A percentile compares a stretch with the other conserved stretches of the same genome.
These are phyloP conservation scores for Oligia latruncula DNA, from an alignment of 2,888 invertebrate species.

Conservation along the genomic window DNA sequence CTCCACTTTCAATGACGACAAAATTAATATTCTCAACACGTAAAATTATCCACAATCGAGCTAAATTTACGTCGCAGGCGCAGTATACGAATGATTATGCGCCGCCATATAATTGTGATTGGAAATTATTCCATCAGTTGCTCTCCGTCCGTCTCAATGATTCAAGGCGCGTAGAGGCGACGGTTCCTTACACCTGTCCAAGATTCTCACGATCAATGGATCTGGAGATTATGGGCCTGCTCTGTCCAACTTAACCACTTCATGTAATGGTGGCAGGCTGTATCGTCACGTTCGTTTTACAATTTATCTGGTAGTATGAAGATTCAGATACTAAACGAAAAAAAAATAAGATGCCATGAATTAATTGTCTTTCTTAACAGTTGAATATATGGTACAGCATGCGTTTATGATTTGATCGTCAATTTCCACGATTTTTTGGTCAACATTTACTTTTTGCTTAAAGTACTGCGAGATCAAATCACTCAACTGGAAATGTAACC, in stretches of 20 bases:
- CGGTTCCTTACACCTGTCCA: constrained; percentile 79
- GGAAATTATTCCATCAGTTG: constrained; percentile 50
- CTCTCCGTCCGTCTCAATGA: constrained; percentile 56
- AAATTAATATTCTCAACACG: constrained; percentile 43
- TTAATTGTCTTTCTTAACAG: constrained; percentile 19
- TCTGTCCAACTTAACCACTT: constrained; percentile 48
- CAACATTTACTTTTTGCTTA: constrained; percentile 12
- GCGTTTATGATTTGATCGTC: background rate
- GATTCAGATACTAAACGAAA: background rate
- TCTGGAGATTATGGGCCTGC: constrained; percentile 48
- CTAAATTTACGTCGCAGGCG: constrained; percentile 42
- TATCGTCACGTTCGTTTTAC: constrained; percentile 43
- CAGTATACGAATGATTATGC: constrained; percentile 52
- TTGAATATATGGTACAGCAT: background rate
- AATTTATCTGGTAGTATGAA: constrained; percentile 25
- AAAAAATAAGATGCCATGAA: constrained; percentile 13
- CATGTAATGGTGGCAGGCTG: constrained; percentile 36
- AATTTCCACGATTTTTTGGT: background rate
- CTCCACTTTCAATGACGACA: constrained; percentile 16
- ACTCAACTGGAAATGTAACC: constrained; percentile 11
- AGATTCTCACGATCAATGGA: constrained; percentile 79
- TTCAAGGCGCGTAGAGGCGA: constrained; percentile 67
- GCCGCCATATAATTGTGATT: constrained; percentile 51
- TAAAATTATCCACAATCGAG: constrained; percentile 43
- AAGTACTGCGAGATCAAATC: constrained; percentile 17